Evolutionary conservation across 2,888 invertebrate species (phyloP), one percentile per base, ranked within the genome.

Genomic region (Papilio elwesi): DNA sequence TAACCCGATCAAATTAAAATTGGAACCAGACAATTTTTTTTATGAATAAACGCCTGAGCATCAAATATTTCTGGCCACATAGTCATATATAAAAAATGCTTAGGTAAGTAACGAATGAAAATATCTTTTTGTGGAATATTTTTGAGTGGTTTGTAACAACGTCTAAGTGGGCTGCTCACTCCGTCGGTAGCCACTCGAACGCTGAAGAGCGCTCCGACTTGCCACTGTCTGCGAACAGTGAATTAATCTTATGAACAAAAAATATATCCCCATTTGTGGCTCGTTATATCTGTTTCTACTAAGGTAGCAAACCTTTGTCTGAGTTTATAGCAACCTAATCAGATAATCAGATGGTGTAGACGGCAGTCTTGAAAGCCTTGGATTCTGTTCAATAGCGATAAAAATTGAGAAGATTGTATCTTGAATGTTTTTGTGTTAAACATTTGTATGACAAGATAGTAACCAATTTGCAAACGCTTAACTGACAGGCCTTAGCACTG

Each of bases 131-230:
- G 78, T 43, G 59, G 80, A 81, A 82, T 81, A 80, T 82, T 84
- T 80, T 84, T 77, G 77, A 89, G 88, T 80, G 89, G 86, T 86
- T 88, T 89, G 79, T 90, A 87, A 87, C 82, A 85, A 82, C 83
- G 88, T 89, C 84, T 88, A 87, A 91, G 92, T 90, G 89, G 90
- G 86, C 87, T 91, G 92, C 88, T 91, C 92, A 91, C 88, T 91
- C 88, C 87, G 86, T 81, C 26, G 26, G 4, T 82, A 78, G 82
- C 85, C 83, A 81, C 85, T 85, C 79, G 77, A 83, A 80, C 72
- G 76, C 78, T 87, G 78, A 83, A 91, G 87, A 80, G 81, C 76
- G 74, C 88, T 87, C 76, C 68, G 80, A 69, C 69, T 69, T 73
- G 51, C 69, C 59, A 26, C 36, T 69, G 72, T 64, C 59, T 62